A percentile compares a stretch with the other conserved stretches of the same genome.
Evolutionary conservation across 2,797 vertebrate species (phyloP).

Genomic region (Brotula barbata): DNA sequence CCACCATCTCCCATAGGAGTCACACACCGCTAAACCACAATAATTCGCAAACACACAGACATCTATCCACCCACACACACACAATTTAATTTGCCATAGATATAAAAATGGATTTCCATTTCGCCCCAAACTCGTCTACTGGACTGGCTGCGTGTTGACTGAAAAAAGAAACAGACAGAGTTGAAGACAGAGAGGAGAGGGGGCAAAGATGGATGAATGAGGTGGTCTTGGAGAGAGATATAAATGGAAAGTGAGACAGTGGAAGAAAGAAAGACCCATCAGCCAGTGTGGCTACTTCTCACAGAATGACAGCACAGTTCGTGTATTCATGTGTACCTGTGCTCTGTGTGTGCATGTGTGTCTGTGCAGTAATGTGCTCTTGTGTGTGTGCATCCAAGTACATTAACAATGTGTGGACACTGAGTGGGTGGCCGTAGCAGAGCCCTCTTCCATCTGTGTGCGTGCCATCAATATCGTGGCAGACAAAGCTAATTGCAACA

Average conservation of each 20-base stretch:
- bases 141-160: constrained; percentile 21
- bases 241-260: constrained; percentile 61
- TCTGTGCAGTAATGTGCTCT: not conserved
- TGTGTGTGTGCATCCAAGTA: not conserved
- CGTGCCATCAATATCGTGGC: constrained; percentile 61
- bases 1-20: not conserved
- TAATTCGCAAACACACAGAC: constrained; percentile 7
- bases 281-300: constrained; percentile 48
- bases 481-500: constrained; percentile 73
- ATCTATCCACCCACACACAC: constrained; percentile 1
- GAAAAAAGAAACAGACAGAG: constrained; percentile 49
- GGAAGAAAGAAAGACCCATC: constrained; percentile 62
- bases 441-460: constrained; percentile 56
- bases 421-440: constrained; percentile 22
- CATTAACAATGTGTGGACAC: not conserved
- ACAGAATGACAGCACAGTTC: constrained; percentile 52
- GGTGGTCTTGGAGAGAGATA: constrained; percentile 55
- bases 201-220: constrained; percentile 64
- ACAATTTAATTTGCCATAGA: constrained; percentile 41
- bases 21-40: constrained; percentile 8
- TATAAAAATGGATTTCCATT: constrained; percentile 42
- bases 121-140: constrained; percentile 12
- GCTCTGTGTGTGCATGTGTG: constrained; percentile 1
- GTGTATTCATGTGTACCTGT: constrained; percentile 22
- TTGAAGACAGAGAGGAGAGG: constrained; percentile 35